Conservation (phyloP, 2,113 vertebrate species). For the Vireo altiloquus region DNA sequence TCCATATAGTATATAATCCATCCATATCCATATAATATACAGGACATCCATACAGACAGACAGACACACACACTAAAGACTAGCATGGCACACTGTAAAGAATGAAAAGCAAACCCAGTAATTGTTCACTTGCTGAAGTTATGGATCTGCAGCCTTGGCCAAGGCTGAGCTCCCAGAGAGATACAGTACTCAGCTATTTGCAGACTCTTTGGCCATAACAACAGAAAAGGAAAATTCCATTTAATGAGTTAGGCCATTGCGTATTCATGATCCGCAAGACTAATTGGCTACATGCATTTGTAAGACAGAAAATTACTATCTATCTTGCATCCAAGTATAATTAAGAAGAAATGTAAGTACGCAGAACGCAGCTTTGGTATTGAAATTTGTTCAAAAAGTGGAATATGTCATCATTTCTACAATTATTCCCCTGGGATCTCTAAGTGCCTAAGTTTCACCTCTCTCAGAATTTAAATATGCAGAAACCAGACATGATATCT, state of each 20-base stretch:
- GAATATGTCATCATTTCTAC: conserved; percentile 50
- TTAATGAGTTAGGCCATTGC: conserved; percentile 2
- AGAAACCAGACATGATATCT: conserved; percentile 50
- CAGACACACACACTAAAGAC: no score
- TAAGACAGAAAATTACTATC: conserved; percentile 21
- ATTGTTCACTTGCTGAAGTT: not conserved
- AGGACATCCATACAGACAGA: not conserved
- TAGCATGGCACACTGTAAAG: no score
- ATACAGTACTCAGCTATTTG: not conserved
- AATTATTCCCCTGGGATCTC: conserved; percentile 51
- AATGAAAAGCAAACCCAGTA: not conserved
- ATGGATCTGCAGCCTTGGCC: not conserved
- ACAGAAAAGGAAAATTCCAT: conserved; percentile 16
- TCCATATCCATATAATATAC: no score
- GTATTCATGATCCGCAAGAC: conserved; percentile 13
- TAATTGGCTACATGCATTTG: conserved; percentile 17
- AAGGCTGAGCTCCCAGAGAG: not conserved
- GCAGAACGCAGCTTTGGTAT: conserved; percentile 29
- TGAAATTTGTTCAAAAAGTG: conserved; percentile 44
- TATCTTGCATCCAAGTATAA: conserved; percentile 35
- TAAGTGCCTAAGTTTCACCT: conserved; percentile 42
- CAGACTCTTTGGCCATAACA: not conserved
- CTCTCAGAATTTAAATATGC: conserved; percentile 54
- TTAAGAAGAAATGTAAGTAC: conserved; percentile 8
- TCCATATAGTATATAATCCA: no score